A percentile compares a stretch with the other conserved stretches of the same genome.
These are phyloP conservation scores for Thunnus maccoyii DNA, from an alignment of 2,113 vertebrate genomes.

Conservation along the genomic window DNA sequence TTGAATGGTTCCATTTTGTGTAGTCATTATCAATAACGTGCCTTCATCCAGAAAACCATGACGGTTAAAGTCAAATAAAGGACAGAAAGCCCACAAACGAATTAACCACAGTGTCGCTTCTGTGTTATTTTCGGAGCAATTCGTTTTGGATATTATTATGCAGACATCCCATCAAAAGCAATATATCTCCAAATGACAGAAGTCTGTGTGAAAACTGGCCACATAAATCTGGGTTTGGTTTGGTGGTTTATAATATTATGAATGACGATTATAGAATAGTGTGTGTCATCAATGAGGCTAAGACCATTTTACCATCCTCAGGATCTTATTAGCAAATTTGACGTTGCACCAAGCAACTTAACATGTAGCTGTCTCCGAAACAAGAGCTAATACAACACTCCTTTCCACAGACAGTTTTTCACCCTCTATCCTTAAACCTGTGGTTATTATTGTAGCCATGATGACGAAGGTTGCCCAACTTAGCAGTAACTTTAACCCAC, in stretches of 20 bases:
- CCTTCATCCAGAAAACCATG: slow-evolving; percentile 23
- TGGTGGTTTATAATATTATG: slow-evolving; percentile 10
- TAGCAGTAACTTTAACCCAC: too few species aligned
- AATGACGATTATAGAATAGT: slow-evolving; percentile 12
- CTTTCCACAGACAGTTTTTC: too few species aligned
- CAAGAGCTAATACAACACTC: too few species aligned
- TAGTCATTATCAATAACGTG: neutral
- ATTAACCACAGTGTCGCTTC: neutral
- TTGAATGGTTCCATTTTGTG: slow-evolving; percentile 9
- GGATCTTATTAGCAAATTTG: neutral
- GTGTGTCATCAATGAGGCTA: neutral
- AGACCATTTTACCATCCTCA: slow-evolving; percentile 1
- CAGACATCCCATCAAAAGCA: slow-evolving; percentile 15
- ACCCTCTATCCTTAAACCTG: too few species aligned
- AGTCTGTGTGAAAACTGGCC: neutral
- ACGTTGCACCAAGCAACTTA: neutral
- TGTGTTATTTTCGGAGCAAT: slow-evolving; percentile 25
- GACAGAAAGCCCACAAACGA: slow-evolving; percentile 10
- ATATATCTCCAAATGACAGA: slow-evolving; percentile 8
- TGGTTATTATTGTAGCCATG: too few species aligned
- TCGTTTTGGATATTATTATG: slow-evolving; percentile 16
- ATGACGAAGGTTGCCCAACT: too few species aligned
- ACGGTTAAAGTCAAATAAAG: slow-evolving; percentile 27
- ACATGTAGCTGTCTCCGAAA: neutral
- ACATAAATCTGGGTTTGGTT: slow-evolving; percentile 1